Percentiles rank a stretch among this genome's conserved stretches.
Conservation (phyloP, 92 coral and sea anemone species). For the Epizoanthus scotinus region DNA sequence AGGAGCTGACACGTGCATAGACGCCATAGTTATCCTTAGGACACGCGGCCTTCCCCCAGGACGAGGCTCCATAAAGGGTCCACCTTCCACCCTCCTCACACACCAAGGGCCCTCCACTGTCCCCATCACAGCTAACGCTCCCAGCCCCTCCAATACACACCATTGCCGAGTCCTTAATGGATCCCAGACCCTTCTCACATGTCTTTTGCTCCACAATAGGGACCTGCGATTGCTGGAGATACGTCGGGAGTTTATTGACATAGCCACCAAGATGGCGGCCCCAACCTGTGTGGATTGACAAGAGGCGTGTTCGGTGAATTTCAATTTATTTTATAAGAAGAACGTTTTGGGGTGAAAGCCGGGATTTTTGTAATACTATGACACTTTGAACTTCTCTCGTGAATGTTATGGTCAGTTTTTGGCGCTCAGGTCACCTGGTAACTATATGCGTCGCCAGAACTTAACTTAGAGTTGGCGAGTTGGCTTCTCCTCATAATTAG, state of each 20-base stretch:
- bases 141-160: conserved; percentile 44
- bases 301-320: too few relatives aligned
- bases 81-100: conserved; percentile 12
- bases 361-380: too few relatives aligned
- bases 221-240: conserved; percentile 45
- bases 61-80: conserved; percentile 15
- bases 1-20: conserved; percentile 16
- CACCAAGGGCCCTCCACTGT: conserved; percentile 28
- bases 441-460: too few relatives aligned
- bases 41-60: conserved; percentile 18
- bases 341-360: too few relatives aligned
- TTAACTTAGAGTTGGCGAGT: too few relatives aligned
- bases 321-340: too few relatives aligned
- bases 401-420: too few relatives aligned
- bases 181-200: conserved; percentile 14
- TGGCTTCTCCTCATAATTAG: too few relatives aligned
- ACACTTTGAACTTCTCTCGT: too few relatives aligned
- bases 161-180: conserved; percentile 35
- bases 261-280: conserved; percentile 17
- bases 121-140: conserved; percentile 44
- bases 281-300: conserved; percentile 8
- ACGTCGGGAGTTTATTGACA: conserved; percentile 19
- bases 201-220: conserved; percentile 32
- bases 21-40: conserved; percentile 3
- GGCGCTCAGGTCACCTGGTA: too few relatives aligned